Evolutionary conservation across 2,888 invertebrate species (phyloP).

Genomic region (Eudasyphora cyanicolor): DNA sequence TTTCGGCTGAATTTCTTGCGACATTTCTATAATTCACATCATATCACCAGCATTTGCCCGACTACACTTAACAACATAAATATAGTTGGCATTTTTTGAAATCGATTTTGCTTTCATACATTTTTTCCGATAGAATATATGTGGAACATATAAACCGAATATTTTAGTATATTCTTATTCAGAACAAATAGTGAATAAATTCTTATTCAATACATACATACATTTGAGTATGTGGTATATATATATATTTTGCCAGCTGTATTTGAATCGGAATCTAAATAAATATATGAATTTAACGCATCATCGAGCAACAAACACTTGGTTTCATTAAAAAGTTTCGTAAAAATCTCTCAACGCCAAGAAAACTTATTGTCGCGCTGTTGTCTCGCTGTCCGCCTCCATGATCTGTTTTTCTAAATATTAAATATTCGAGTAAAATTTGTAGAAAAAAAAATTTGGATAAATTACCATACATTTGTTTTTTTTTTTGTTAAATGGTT

Average conservation of each 20-base stretch:
- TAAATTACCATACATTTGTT: conserved; percentile 21
- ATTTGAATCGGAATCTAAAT: no score
- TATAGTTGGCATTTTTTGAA: neutral
- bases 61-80: neutral
- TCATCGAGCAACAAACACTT: conserved; percentile 7
- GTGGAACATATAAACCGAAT: neutral
- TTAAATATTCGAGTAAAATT: neutral
- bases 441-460: neutral
- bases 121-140: neutral
- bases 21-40: no score
- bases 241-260: no score
- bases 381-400: conserved; percentile 28
- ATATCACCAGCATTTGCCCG: neutral
- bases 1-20: no score
- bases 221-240: neutral
- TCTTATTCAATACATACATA: neutral
- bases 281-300: conserved; percentile 15
- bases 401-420: neutral
- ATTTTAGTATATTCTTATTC: neutral
- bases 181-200: conserved; percentile 1
- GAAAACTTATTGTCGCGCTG: conserved; percentile 18
- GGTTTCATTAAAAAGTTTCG: conserved; percentile 1
- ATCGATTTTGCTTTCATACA: neutral
- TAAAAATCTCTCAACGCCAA: conserved; percentile 20
- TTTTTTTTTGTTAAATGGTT: no score